These are phyloP conservation scores for Melanophora roralis DNA, from an alignment of 2,888 invertebrate genomes.

Conservation along the genomic window DNA sequence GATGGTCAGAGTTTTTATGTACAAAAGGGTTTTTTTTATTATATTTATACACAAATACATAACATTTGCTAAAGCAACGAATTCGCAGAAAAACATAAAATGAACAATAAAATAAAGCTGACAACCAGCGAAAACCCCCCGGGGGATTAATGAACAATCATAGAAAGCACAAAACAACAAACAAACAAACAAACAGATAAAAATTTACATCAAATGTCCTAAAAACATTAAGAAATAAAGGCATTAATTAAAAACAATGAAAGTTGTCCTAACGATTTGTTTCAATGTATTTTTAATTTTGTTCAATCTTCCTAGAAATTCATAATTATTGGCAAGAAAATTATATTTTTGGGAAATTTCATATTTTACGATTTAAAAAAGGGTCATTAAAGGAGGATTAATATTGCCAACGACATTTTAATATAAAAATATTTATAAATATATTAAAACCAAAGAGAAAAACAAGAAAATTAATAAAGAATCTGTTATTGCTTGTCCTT, in stretches of 20 bases:
- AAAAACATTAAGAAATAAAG: not conserved
- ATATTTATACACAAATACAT: not conserved
- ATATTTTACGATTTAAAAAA: not conserved
- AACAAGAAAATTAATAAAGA: no score
- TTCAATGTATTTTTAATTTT: not conserved
- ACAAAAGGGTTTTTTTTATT: slow-evolving; percentile 38
- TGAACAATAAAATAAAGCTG: slow-evolving; percentile 2
- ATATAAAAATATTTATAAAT: no score
- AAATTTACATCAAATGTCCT: no score
- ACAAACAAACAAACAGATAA: no score
- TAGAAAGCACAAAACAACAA: not conserved
- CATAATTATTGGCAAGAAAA: not conserved
- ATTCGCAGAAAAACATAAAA: slow-evolving; percentile 1
- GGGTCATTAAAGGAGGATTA: no score
- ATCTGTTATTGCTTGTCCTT: no score
- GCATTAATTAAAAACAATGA: slow-evolving; percentile 5
- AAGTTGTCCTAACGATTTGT: not conserved
- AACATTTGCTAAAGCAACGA: not conserved
- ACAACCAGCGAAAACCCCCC: not conserved
- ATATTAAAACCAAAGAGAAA: no score
- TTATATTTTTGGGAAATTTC: not conserved
- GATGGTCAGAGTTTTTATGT: slow-evolving; percentile 11
- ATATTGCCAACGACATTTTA: no score
- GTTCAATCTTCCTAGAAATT: not conserved
- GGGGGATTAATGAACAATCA: not conserved